These are phyloP conservation scores for Chrysochloris asiatica DNA, from an alignment of 2,113 vertebrate genomes.

Conservation along the genomic window DNA sequence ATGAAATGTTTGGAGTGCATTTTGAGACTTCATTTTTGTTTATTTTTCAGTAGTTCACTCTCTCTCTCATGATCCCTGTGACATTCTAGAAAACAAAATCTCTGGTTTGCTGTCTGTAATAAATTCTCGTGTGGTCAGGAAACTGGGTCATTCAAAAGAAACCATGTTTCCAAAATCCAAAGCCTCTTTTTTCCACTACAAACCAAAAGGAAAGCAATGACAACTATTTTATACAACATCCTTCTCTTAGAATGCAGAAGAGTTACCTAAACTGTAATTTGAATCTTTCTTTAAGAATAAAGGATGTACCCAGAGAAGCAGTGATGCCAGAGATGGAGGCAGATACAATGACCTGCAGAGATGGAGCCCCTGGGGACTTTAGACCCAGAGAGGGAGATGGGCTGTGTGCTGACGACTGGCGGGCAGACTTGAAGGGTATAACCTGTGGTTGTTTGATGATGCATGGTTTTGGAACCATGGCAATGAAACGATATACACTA, in stretches of 20 bases:
- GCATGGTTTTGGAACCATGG: too few species aligned
- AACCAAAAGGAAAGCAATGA: background rate
- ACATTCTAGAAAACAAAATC: constrained; percentile 43
- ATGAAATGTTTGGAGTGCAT: constrained; percentile 2
- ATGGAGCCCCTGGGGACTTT: too few species aligned
- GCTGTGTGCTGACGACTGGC: too few species aligned
- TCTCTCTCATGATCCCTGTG: background rate
- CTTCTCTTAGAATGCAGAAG: constrained; percentile 21
- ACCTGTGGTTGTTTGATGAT: too few species aligned
- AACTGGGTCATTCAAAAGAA: constrained; percentile 47
- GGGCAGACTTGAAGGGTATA: too few species aligned
- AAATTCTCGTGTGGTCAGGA: constrained; percentile 29
- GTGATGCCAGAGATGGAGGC: too few species aligned
- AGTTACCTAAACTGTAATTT: background rate
- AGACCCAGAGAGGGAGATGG: too few species aligned
- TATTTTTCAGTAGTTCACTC: background rate
- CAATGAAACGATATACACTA: too few species aligned
- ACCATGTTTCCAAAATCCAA: background rate
- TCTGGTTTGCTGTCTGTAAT: constrained; percentile 49
- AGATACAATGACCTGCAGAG: too few species aligned
- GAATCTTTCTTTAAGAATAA: constrained; percentile 44
- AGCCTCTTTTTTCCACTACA: background rate
- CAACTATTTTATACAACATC: background rate
- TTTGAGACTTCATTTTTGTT: constrained; percentile 51
- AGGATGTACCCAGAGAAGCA: too few species aligned